These are phyloP conservation scores for Drosophila histrio DNA, from an alignment of 2,888 invertebrate genomes.

Conservation along the genomic window DNA sequence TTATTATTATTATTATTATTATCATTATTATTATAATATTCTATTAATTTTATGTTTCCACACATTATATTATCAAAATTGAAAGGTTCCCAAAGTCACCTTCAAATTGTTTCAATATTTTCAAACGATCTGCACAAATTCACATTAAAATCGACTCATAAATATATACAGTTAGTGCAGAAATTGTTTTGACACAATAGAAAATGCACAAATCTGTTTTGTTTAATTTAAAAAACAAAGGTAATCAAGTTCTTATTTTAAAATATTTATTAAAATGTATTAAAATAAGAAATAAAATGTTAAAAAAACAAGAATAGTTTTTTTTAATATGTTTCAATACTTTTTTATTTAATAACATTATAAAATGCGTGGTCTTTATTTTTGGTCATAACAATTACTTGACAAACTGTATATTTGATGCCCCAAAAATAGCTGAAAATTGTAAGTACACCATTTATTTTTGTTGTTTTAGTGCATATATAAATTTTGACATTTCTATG, in stretches of 20 bases:
- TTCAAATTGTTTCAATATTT: conserved; percentile 56
- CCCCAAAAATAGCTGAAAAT: conserved; percentile 41
- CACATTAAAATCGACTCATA: conserved; percentile 23
- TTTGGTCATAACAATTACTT: neutral
- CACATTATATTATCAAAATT: neutral
- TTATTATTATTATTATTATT: no score
- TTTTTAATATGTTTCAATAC: no score
- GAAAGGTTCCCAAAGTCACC: conserved; percentile 58
- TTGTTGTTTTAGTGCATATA: conserved; percentile 24
- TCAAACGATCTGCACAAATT: conserved; percentile 25
- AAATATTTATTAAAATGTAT: no score
- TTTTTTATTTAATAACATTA: no score
- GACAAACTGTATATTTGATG: conserved; percentile 11
- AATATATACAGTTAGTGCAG: neutral
- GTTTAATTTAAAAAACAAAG: no score
- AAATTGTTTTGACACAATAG: conserved; percentile 1
- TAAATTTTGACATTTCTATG: conserved; percentile 67
- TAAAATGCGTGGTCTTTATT: no score
- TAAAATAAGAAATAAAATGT: neutral
- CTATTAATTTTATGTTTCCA: neutral
- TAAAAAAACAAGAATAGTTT: no score
- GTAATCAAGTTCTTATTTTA: no score
- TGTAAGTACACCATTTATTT: conserved; percentile 37
- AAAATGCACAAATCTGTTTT: neutral
- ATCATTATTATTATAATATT: no score